These are phyloP conservation scores for Drepanosiphum platanoidis DNA, from an alignment of 2,888 invertebrate genomes.

Conservation along the genomic window DNA sequence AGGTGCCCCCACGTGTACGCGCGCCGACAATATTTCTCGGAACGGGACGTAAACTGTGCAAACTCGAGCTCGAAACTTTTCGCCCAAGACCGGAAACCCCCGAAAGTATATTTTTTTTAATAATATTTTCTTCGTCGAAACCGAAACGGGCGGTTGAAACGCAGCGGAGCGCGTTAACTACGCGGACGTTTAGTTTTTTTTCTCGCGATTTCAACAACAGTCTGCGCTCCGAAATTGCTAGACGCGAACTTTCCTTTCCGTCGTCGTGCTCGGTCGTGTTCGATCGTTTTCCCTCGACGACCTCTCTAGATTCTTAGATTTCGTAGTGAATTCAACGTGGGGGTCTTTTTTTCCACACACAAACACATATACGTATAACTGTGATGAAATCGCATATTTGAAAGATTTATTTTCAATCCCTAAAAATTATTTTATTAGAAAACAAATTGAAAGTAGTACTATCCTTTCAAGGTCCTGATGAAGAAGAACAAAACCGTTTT, in stretches of 20 bases:
- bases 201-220: constrained; percentile 7
- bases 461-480: no score
- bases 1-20: neutral
- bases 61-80: constrained; percentile 31
- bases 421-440: no score
- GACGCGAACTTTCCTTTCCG: neutral
- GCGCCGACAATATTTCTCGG: constrained; percentile 10
- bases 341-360: no score
- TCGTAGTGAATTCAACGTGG: no score
- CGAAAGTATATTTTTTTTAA: constrained; percentile 12
- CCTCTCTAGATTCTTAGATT: no score
- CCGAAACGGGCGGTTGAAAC: constrained; percentile 26
- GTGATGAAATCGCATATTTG: no score
- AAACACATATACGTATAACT: no score
- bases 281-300: no score
- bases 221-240: neutral
- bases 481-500: no score
- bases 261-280: neutral
- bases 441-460: no score
- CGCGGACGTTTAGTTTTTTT: neutral
- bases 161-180: constrained; percentile 4
- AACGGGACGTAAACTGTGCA: neutral
- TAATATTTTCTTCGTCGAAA: neutral
- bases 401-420: no score
- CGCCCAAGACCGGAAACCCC: constrained; percentile 31